Conservation (phyloP, 2,113 vertebrate species). For the Cynopterus brachyotis region DNA sequence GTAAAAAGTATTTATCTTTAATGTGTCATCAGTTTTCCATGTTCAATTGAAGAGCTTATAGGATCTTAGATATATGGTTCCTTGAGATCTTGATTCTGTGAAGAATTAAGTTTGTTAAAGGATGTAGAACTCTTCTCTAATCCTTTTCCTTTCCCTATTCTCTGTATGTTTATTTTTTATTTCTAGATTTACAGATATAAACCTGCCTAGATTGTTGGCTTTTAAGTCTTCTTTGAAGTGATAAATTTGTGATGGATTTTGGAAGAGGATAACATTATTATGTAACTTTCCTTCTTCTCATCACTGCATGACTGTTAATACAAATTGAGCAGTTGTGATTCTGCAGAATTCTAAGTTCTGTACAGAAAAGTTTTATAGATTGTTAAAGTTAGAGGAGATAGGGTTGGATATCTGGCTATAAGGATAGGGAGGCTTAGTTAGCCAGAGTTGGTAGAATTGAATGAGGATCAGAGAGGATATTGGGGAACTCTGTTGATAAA, state of each 20-base stretch:
- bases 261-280: not conserved
- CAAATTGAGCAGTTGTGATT: not conserved
- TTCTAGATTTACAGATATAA: not conserved
- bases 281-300: not conserved
- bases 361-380: not conserved
- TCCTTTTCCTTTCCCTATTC: not conserved
- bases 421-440: not conserved
- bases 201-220: not conserved
- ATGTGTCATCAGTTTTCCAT: not conserved
- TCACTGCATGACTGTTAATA: not conserved
- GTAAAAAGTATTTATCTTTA: not conserved
- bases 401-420: not conserved
- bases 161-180: not conserved
- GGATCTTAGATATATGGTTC: not conserved
- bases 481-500: not conserved
- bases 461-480: not conserved
- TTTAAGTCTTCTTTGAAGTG: slow-evolving; percentile 11
- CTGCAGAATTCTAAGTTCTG: not conserved
- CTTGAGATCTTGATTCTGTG: not conserved
- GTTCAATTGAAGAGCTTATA: slow-evolving; percentile 9
- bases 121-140: not conserved
- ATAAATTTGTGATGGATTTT: not conserved
- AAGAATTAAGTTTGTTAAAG: slow-evolving; percentile 5
- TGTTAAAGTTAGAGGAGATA: not conserved
- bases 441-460: not conserved